phyloP scores from a whole-genome alignment of 2,797 vertebrate genomes.

The Crocodylus rhombifer region DNA sequence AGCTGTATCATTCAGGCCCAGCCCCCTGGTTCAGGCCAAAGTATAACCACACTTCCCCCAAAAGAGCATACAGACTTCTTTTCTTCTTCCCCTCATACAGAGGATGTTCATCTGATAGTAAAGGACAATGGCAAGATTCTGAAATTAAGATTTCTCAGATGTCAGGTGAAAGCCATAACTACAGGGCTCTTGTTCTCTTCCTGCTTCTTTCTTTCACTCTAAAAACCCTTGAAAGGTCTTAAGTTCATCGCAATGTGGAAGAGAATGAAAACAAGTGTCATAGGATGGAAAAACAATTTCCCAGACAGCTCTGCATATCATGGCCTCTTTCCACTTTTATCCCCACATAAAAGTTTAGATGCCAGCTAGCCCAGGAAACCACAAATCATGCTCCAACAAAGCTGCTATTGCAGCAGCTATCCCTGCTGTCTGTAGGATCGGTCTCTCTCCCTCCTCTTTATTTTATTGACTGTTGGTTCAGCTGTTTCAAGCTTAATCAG shows the following conservation, averaged over 20 bases:
- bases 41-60: too few species aligned
- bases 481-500: not conserved
- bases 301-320: not conserved
- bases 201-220: too few species aligned
- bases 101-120: not conserved
- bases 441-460: not conserved
- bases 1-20: not conserved
- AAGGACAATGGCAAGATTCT: too few species aligned
- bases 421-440: not conserved
- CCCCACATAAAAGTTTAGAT: not conserved
- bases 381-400: not conserved
- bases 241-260: too few species aligned
- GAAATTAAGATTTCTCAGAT: too few species aligned
- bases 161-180: too few species aligned
- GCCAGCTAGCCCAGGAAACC: not conserved
- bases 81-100: not conserved
- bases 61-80: not conserved
- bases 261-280: too few species aligned
- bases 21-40: too few species aligned
- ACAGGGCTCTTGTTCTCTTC: too few species aligned
- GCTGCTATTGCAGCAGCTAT: not conserved
- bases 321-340: not conserved
- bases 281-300: not conserved
- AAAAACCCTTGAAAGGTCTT: too few species aligned
- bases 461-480: not conserved